phyloP scores from a whole-genome alignment of 2,797 vertebrate genomes.

The Tenualosa ilisha region DNA sequence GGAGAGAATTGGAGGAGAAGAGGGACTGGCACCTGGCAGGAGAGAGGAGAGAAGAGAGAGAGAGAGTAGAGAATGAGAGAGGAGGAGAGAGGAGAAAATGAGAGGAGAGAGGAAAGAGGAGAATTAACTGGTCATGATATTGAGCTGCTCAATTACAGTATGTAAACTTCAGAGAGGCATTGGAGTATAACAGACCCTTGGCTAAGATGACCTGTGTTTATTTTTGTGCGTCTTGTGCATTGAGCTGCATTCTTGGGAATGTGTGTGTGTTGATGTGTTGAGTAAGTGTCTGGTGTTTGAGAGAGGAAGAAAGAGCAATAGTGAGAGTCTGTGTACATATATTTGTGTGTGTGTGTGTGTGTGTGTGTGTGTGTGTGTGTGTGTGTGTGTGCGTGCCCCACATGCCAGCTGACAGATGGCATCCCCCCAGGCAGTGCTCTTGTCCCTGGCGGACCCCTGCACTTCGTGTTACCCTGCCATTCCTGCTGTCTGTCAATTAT shows the following conservation, averaged over 20 bases:
- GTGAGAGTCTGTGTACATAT: neutral
- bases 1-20: neutral
- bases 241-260: no score
- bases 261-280: conserved; percentile 1
- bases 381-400: conserved; percentile 41
- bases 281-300: neutral
- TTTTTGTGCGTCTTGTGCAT: neutral
- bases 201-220: neutral
- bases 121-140: neutral
- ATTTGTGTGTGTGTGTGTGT: neutral
- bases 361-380: neutral
- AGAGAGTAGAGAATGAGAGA: no score
- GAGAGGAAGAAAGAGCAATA: neutral
- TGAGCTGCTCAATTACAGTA: neutral
- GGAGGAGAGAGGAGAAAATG: no score
- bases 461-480: conserved; percentile 36
- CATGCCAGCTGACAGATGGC: conserved; percentile 74
- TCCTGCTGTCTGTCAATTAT: conserved; percentile 59
- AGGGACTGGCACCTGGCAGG: neutral
- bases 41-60: no score
- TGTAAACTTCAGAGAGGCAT: neutral
- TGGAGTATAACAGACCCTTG: neutral
- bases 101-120: no score
- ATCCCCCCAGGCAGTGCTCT: conserved; percentile 59
- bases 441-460: conserved; percentile 38